Evolutionary conservation across 2,888 invertebrate species (phyloP).

Genomic region (Alitta virens): DNA sequence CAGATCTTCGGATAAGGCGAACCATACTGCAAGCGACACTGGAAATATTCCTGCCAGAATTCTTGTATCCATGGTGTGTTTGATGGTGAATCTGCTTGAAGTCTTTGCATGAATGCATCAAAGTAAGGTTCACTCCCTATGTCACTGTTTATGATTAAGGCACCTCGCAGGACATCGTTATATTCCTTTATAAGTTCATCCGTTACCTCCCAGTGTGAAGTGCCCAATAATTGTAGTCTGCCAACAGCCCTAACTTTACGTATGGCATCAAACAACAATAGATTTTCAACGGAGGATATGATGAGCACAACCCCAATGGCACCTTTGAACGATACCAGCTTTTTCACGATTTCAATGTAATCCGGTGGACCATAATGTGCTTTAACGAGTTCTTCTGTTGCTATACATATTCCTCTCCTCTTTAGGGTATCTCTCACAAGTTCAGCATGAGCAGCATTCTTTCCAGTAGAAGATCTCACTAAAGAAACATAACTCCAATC

Average conservation of each 20-base stretch:
- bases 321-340: constrained; percentile 7
- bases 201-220: neutral
- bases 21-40: constrained; percentile 36
- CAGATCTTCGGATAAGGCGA: constrained; percentile 30
- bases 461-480: neutral
- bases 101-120: constrained; percentile 11
- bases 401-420: constrained; percentile 9
- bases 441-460: neutral
- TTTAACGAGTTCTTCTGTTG: neutral
- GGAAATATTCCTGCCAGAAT: constrained; percentile 40
- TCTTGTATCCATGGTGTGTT: constrained; percentile 42
- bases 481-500: constrained; percentile 15
- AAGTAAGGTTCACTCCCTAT: constrained; percentile 1
- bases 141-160: neutral
- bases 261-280: constrained; percentile 1
- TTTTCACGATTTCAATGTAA: neutral
- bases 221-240: constrained; percentile 3
- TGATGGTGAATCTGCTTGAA: constrained; percentile 21
- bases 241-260: neutral
- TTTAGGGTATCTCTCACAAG: neutral
- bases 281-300: neutral
- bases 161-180: constrained; percentile 2
- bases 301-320: constrained; percentile 14
- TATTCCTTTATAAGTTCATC: neutral
- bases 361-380: neutral